Evolutionary conservation across 2,888 invertebrate species (phyloP), one percentile per base, ranked within the genome.

Genomic region (Phrixothrix hirtus): DNA sequence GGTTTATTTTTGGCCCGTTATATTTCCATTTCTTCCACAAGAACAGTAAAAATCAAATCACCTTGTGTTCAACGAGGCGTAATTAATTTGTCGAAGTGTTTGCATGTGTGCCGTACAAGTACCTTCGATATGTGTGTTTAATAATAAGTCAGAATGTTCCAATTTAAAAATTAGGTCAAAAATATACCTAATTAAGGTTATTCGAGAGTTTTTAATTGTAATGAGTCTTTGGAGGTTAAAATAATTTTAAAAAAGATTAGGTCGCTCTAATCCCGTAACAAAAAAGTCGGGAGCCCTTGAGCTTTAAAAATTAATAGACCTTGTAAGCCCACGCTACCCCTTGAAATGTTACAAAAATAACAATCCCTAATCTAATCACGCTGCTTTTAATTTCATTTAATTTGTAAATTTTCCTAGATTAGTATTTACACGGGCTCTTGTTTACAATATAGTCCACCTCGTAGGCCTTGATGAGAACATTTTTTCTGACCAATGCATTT

Each of bases 1-100:
- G 42, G 30, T 46, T 46, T 52, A 47, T 47, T 46, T 47, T 47
- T 47, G 46, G 52, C 39, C 37, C 42, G 31, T 52, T 52, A 52
- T 37, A 21, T 43, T 34, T 34, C 39, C 35, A 31, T 31, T 26
- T 43, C 43, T 50, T 50, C 31, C 50, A 50, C 50, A 44, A 43
- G 42, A 32, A 46, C 31, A 29, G 35, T 41, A 42, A 27, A 31
- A 27, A 31, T 34, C 26, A 26, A 50, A 32, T 51, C 39, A 45
- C 51, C 45, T 51, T 45, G 51, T 15, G 13, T n/a, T n/a, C n/a
- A n/a, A n/a, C n/a, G n/a, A n/a, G n/a, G n/a, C n/a, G n/a, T n/a
- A n/a, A n/a, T n/a, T n/a, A n/a, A n/a, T n/a, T n/a, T n/a, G n/a
- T n/a, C n/a, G n/a, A n/a, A n/a, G n/a, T n/a, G n/a, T n/a, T n/a